phyloP scores from a whole-genome alignment of 2,113 vertebrate species.

The Synchiropus splendidus region DNA sequence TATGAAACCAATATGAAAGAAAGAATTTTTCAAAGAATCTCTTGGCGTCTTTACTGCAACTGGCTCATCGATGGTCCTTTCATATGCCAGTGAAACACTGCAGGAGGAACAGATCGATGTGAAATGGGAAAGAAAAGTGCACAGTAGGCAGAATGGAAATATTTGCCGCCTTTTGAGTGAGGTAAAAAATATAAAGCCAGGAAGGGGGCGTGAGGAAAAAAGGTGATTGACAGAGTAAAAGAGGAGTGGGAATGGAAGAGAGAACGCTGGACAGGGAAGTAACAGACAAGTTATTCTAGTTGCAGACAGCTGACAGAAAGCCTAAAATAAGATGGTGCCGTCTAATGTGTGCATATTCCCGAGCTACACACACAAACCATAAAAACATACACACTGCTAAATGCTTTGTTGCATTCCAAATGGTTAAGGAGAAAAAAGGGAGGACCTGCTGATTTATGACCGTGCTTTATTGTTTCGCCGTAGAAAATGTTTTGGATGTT shows the following conservation, averaged over 20 bases:
- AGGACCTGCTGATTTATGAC: slow-evolving; percentile 16
- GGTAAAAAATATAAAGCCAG: slow-evolving; percentile 8
- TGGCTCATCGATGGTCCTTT: neutral
- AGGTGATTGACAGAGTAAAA: slow-evolving; percentile 26
- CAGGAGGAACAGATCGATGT: slow-evolving; percentile 12
- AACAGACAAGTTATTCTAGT: slow-evolving; percentile 63
- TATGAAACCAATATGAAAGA: slow-evolving; percentile 9
- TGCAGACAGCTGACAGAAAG: slow-evolving; percentile 60
- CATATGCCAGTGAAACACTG: slow-evolving; percentile 6
- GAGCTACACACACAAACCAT: slow-evolving; percentile 48
- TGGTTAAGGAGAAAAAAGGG: slow-evolving; percentile 17
- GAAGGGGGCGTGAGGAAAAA: slow-evolving; percentile 8
- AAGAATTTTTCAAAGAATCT: slow-evolving; percentile 6
- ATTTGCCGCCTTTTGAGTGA: neutral
- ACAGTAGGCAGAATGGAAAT: slow-evolving; percentile 7
- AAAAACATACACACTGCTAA: slow-evolving; percentile 22
- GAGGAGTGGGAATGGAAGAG: slow-evolving; percentile 11
- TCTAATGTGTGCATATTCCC: slow-evolving; percentile 38
- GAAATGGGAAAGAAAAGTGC: slow-evolving; percentile 1
- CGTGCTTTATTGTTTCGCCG: slow-evolving; percentile 59
- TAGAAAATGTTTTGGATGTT: slow-evolving; percentile 37
- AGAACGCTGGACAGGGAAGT: slow-evolving; percentile 31
- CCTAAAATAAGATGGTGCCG: slow-evolving; percentile 54
- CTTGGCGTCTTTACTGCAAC: neutral
- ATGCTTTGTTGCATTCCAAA: slow-evolving; percentile 7